Evolutionary conservation across 2,888 invertebrate genomes (phyloP), one percentile per base, ranked within the genome.

Genomic region (Chymomyza amoena): DNA sequence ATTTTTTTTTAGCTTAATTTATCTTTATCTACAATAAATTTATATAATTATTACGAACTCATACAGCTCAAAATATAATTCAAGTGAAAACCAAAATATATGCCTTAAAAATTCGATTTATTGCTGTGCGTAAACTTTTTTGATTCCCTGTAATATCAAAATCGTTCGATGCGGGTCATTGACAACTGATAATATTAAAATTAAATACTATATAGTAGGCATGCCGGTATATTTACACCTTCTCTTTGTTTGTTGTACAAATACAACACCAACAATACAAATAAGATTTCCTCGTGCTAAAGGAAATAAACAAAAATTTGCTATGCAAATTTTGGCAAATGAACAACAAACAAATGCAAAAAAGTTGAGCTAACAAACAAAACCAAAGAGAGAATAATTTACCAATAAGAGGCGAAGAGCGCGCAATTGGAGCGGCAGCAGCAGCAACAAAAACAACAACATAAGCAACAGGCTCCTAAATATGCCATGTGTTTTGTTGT

Each of bases 161-260:
- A 54, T 54, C 16, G 6, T 18, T 13, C 18, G 16, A 73, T 69
- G 60, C 69, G 74, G 81, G 71, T 76, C 70, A 73, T 68, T 76
- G 81, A 67, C 78, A 79, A 75, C 59, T 45, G 20, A 52, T 25
- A 57, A 63, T 28, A 50, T 16, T 45, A 13, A 32, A 32, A 9
- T 1, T 45, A 13, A 45, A 45, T n/a, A 16, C 36, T 62, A 63
- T 20, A 68, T 15, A 51, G 28, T 15, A 51, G 28, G 57, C 25
- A 64, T 59, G 45, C 13, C 1, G 25, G 20, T 63, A 71, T 68
- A 57, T 66, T 10, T 45, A 45, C 13, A 45, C 39, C 13, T 6
- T 32, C 32, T 13, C 39, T 6, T 45, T 45, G 39, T 45, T 45
- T 45, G 10, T 45, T 45, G 39, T 45, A 13, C 3, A 45, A 2